These are phyloP conservation scores for Zaprionus davidi DNA, from an alignment of 1,140 invertebrate genomes.

Conservation along the genomic window DNA sequence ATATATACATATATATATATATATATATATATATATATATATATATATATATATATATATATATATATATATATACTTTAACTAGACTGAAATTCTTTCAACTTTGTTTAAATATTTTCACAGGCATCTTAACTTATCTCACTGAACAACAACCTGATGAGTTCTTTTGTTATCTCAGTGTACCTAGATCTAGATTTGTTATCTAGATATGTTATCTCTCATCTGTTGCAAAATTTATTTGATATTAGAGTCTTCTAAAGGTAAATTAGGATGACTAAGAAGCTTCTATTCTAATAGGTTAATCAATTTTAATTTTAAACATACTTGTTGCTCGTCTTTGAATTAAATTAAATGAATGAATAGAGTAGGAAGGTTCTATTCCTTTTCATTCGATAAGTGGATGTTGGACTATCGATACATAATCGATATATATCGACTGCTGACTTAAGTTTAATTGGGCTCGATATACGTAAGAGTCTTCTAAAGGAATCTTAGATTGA, in stretches of 20 bases:
- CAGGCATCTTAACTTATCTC: background rate
- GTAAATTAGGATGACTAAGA: background rate
- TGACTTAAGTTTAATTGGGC: too few species aligned
- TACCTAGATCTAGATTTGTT: background rate
- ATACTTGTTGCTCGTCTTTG: too few species aligned
- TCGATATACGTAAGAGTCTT: background rate
- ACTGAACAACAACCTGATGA: background rate
- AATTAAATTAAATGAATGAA: too few species aligned
- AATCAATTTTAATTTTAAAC: too few species aligned
- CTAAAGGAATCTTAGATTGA: background rate
- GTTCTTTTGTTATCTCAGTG: background rate
- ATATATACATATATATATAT: background rate
- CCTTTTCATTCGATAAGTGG: too few species aligned
- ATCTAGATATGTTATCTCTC: background rate
- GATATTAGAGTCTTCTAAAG: background rate
- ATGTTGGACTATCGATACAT: too few species aligned
- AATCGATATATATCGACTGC: too few species aligned
- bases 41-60: background rate
- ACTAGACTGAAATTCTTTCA: background rate
- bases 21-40: background rate
- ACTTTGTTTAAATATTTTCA: background rate
- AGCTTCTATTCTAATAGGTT: too few species aligned
- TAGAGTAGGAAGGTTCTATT: too few species aligned
- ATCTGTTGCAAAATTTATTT: background rate
- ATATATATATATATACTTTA: background rate